Evolutionary conservation across 2,113 vertebrate genomes (phyloP), one percentile per base, ranked within the genome.

Genomic region (Scortum barcoo): DNA sequence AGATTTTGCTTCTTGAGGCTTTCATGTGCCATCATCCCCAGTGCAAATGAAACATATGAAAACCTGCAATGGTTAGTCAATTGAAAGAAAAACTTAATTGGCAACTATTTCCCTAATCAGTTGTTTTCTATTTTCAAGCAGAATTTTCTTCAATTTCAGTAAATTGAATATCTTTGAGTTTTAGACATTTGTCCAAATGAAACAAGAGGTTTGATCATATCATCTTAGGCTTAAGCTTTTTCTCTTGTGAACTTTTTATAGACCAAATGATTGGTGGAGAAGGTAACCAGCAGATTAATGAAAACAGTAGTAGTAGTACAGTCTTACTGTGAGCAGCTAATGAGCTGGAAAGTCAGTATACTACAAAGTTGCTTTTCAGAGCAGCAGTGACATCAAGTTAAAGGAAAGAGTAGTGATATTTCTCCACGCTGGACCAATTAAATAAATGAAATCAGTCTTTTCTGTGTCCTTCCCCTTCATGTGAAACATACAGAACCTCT

Each of bases 341-440:
- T 69, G 7, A 3, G n/a, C 24, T 28, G 11, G 50, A 63, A 70
- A 74, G 28, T 51, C 1, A 36, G 24, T 42, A 30, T 28, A 22
- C 10, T 14, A n/a, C 20, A 48, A 17, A 72, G 26, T 48, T 16
- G 42, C 8, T 20, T n/a, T 30, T 56, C 44, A 70, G 26, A 53
- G 48, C 4, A 78, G 22, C 20, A 72, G 17, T 50, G 54, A 79
- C 14, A 40, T 74, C 3, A 78, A 56, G 2, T 68, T 8, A 58
- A 78, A 75, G n/a, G 8, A 71, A 36, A 48, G 5, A 33, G 12
- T 22, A 2, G 1, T 4, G 2, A 13, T 50, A 28, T 58, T 69
- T 85, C 65, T 72, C 12, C 12, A 60, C 22, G 69, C 50, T 75
- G 63, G 80, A 84, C 58, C 75, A 75, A 79, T 24, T 48, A 2